Conservation (phyloP, 2,797 vertebrate genomes). For the Melanogrammus aeglefinus region DNA sequence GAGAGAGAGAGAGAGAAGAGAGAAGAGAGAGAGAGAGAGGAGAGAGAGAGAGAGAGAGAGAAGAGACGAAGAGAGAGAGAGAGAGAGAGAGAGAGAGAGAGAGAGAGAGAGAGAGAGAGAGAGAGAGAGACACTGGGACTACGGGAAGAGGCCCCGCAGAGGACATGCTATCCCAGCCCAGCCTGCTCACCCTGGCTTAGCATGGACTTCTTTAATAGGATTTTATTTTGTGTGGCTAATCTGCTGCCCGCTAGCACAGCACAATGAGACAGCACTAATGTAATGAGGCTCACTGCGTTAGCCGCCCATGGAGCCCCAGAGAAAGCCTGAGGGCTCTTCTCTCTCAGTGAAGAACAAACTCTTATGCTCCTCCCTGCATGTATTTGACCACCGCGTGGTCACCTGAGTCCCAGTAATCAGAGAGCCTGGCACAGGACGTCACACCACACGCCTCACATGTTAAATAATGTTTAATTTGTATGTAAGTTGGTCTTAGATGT, state of each 20-base stretch:
- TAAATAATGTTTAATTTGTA: constrained; percentile 14
- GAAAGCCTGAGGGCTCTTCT: background rate
- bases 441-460: constrained; percentile 41
- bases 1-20: constrained; percentile 8
- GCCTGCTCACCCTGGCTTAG: constrained; percentile 66
- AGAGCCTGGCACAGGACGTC: constrained; percentile 35
- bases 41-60: constrained; percentile 5
- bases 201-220: constrained; percentile 78
- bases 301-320: constrained; percentile 33
- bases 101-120: constrained; percentile 8
- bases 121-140: background rate
- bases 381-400: constrained; percentile 72
- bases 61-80: constrained; percentile 7
- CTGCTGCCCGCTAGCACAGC: constrained; percentile 73
- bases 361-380: constrained; percentile 44
- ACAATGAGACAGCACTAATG: constrained; percentile 72
- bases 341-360: constrained; percentile 41
- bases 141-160: constrained; percentile 14
- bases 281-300: constrained; percentile 66
- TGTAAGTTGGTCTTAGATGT: constrained; percentile 37
- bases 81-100: constrained; percentile 6
- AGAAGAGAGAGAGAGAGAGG: background rate
- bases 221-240: constrained; percentile 74
- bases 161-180: constrained; percentile 37
- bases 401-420: constrained; percentile 44